A percentile compares a stretch with the other conserved stretches of the same genome.
These are phyloP conservation scores for Noctua fimbriata DNA, from an alignment of 2,888 invertebrate species.

Conservation along the genomic window DNA sequence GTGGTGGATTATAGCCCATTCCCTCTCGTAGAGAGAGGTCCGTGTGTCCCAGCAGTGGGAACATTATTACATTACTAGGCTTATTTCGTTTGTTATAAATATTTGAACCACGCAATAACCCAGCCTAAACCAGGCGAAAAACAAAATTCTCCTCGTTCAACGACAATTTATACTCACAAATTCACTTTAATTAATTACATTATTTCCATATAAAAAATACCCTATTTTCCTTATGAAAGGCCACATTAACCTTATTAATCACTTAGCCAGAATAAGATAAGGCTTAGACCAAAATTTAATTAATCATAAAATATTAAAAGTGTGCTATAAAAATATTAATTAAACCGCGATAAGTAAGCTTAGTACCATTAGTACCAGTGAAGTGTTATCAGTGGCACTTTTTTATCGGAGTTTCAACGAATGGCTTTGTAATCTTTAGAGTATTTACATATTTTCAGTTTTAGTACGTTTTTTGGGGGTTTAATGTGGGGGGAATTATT, in stretches of 20 bases:
- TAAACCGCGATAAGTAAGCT: conserved; percentile 79
- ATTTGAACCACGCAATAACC: not conserved
- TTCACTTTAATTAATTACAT: conserved; percentile 68
- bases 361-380: conserved; percentile 32
- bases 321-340: conserved; percentile 84
- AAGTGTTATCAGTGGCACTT: conserved; percentile 54
- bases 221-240: conserved; percentile 71
- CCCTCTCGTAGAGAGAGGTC: too few species aligned
- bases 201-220: conserved; percentile 70
- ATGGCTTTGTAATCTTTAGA: conserved; percentile 57
- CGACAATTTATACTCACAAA: conserved; percentile 55
- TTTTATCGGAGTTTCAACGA: conserved; percentile 63
- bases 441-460: conserved; percentile 53
- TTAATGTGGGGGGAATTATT: conserved; percentile 12
- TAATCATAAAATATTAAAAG: conserved; percentile 69
- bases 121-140: conserved; percentile 30
- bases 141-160: conserved; percentile 52
- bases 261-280: conserved; percentile 70
- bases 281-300: conserved; percentile 68
- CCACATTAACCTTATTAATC: conserved; percentile 74
- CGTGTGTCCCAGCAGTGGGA: too few species aligned
- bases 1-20: too few species aligned
- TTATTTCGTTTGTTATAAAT: not conserved
- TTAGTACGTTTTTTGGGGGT: conserved; percentile 38
- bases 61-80: too few species aligned